Evolutionary conservation across 1,140 invertebrate species (phyloP).

Genomic region (Parasteatoda tepidariorum): DNA sequence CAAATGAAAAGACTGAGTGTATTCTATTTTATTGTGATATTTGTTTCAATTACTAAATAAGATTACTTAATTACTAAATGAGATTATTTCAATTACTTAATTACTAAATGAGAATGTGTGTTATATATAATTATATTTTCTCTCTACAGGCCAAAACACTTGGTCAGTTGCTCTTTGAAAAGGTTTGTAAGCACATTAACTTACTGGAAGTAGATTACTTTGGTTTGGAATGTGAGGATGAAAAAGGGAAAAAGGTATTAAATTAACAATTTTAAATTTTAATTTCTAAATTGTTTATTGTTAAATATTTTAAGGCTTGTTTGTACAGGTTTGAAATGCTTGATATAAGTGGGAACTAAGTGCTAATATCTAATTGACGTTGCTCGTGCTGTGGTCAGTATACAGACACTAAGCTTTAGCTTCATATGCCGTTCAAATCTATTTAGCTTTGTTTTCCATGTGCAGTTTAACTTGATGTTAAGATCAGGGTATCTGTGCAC

Average conservation of each 20-base stretch:
- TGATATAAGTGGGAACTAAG: no score
- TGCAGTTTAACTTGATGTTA: no score
- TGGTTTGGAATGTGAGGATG: constrained; percentile 93
- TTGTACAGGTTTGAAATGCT: no score
- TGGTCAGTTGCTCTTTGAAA: constrained; percentile 92
- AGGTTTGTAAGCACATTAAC: constrained; percentile 95
- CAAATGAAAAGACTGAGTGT: neutral
- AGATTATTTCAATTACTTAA: neutral
- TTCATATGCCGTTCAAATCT: no score
- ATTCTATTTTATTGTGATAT: neutral
- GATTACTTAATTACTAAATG: neutral
- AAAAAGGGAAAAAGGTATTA: constrained; percentile 83
- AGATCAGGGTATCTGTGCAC: no score
- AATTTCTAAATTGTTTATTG: no score
- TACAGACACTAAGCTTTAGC: no score
- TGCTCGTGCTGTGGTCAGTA: no score
- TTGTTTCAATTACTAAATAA: neutral
- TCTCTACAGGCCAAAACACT: constrained; percentile 90
- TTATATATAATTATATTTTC: neutral
- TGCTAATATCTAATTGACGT: no score
- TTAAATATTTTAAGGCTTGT: no score
- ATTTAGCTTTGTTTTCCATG: no score
- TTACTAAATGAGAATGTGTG: neutral
- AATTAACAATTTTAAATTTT: no score
- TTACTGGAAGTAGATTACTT: constrained; percentile 98